These are phyloP conservation scores for Apodemia mormo DNA, from an alignment of 2,888 invertebrate species.

Conservation along the genomic window DNA sequence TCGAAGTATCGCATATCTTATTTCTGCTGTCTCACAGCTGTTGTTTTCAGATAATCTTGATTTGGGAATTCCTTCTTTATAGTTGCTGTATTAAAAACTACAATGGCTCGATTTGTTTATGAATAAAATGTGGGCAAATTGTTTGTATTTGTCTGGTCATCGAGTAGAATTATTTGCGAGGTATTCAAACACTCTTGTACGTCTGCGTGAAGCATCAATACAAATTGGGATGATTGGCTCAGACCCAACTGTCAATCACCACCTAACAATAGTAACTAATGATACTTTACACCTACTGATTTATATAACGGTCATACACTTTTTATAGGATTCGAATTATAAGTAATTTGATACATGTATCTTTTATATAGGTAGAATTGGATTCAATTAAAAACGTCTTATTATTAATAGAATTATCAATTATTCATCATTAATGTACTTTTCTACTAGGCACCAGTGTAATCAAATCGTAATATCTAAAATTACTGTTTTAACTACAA, in stretches of 20 bases:
- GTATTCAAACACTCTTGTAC: conserved; percentile 49
- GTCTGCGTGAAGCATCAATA: conserved; percentile 51
- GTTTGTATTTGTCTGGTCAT: conserved; percentile 45
- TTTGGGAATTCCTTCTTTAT: conserved; percentile 27
- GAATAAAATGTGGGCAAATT: conserved; percentile 33
- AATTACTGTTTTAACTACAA: too few relatives aligned
- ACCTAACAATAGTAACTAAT: conserved; percentile 52
- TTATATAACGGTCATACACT: conserved; percentile 26
- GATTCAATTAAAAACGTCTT: not conserved
- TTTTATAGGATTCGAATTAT: conserved; percentile 3
- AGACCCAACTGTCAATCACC: conserved; percentile 52
- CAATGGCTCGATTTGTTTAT: conserved; percentile 25
- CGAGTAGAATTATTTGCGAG: conserved; percentile 46
- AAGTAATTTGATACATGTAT: not conserved
- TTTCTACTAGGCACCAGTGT: too few relatives aligned
- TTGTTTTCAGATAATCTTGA: conserved; percentile 15
- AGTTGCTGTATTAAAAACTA: conserved; percentile 19
- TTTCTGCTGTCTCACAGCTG: conserved; percentile 32
- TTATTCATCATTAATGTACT: too few relatives aligned
- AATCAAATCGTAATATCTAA: too few relatives aligned
- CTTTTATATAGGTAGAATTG: not conserved
- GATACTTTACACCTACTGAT: conserved; percentile 39
- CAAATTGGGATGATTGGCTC: conserved; percentile 64
- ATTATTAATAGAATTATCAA: not conserved
- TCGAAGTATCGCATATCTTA: conserved; percentile 32